Percentiles rank a stretch among this genome's conserved stretches.
Evolutionary conservation across 2,113 vertebrate genomes (phyloP).

Genomic region (Tragelaphus buxtoni): DNA sequence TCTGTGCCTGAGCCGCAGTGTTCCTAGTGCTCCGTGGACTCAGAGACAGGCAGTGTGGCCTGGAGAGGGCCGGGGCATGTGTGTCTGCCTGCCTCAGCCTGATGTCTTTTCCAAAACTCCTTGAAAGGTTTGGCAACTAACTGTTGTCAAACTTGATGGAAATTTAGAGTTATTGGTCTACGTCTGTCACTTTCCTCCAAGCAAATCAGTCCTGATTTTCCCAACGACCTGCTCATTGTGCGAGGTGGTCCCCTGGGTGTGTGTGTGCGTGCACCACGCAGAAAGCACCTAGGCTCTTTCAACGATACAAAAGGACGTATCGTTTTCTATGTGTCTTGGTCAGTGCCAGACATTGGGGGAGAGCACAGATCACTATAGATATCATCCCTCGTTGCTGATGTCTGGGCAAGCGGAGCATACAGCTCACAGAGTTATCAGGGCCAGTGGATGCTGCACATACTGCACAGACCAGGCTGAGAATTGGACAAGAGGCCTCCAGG

Average conservation of each 20-base stretch:
- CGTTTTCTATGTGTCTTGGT: fast-evolving
- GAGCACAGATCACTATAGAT: fast-evolving
- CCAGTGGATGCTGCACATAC: fast-evolving
- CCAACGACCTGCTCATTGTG: fast-evolving
- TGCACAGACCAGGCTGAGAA: fast-evolving
- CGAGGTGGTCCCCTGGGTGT: fast-evolving
- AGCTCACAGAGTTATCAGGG: fast-evolving
- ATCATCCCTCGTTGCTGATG: fast-evolving
- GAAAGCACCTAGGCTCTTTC: not conserved
- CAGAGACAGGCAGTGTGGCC: conserved; percentile 47
- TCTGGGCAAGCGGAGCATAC: fast-evolving
- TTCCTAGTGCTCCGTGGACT: conserved; percentile 45
- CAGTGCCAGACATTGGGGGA: fast-evolving
- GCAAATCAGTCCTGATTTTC: not conserved
- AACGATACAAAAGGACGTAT: too few species aligned
- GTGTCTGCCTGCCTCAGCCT: conserved; percentile 17
- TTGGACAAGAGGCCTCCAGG: not conserved
- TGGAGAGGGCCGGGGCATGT: conserved; percentile 30
- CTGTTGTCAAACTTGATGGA: conserved; percentile 63
- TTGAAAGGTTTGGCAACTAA: conserved; percentile 69
- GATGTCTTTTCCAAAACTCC: conserved; percentile 23
- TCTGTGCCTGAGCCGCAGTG: not conserved
- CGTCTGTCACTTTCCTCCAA: conserved; percentile 17
- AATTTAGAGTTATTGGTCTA: conserved; percentile 51
- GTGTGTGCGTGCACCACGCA: fast-evolving